phyloP scores from a whole-genome alignment of 2,888 invertebrate species.

The Eupithecia vulgata region DNA sequence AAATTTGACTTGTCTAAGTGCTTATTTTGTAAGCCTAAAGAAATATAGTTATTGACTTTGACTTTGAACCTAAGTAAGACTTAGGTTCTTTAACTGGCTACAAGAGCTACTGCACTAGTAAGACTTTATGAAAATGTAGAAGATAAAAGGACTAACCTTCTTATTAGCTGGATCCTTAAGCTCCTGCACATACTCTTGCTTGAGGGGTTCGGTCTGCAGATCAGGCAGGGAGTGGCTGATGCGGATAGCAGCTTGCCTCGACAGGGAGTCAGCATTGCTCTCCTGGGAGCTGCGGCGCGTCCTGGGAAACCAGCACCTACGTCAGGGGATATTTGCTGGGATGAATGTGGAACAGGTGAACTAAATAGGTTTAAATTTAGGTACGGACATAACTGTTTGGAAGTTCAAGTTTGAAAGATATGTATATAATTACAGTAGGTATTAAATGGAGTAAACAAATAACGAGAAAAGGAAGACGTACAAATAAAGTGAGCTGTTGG shows the following conservation, averaged over 20 bases:
- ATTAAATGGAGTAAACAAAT: not conserved
- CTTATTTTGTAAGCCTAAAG: too few species aligned
- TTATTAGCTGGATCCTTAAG: slow-evolving; percentile 86
- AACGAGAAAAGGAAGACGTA: not conserved
- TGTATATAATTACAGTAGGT: not conserved
- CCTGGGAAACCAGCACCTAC: slow-evolving; percentile 62
- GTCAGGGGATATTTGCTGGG: slow-evolving; percentile 38
- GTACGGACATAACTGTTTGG: not conserved
- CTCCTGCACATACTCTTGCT: slow-evolving; percentile 88
- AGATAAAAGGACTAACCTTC: slow-evolving; percentile 78
- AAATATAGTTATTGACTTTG: too few species aligned
- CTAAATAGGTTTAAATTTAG: not conserved
- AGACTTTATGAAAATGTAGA: too few species aligned
- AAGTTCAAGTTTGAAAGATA: not conserved
- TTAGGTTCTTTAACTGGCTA: too few species aligned
- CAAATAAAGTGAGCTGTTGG: not conserved
- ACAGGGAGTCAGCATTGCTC: slow-evolving; percentile 82
- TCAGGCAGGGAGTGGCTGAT: slow-evolving; percentile 91
- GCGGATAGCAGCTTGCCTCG: slow-evolving; percentile 87
- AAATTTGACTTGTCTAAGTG: too few species aligned
- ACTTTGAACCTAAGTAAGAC: too few species aligned
- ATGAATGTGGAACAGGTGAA: slow-evolving; percentile 30
- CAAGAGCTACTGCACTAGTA: too few species aligned
- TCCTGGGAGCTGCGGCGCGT: slow-evolving; percentile 78
- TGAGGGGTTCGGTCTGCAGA: slow-evolving; percentile 87